Base-by-base conservation (phyloP, 2,888 invertebrate species). In the Caenorhabditis angaria region DNA sequence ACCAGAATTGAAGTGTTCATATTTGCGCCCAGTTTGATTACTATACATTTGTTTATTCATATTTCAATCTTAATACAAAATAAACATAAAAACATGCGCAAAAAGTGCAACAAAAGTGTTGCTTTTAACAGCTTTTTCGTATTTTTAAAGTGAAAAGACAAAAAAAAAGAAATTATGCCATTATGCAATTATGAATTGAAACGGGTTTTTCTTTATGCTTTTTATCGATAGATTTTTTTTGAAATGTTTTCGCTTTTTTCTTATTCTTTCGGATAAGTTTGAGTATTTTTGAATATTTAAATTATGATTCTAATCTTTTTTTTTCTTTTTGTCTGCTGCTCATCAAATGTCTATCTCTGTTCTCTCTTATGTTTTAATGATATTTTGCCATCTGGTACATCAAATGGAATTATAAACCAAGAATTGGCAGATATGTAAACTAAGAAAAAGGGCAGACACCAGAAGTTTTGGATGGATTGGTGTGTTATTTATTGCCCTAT, bases 401-500 rank as follows among this genome's bases (percentile, higher is more conserved):
- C 41, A 41, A 41, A 41, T 41, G 41, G 41, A 41, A 41, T 41
- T 41, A 41, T 12, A 12, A 18, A 14, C 41, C n/a, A n/a, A n/a
- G 18, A 18, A 41, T 41, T 18, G 41, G 14, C 41, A 41, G 41
- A 41, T 41, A 41, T 41, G 41, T 41, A 41, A n/a, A n/a, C n/a
- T n/a, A n/a, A n/a, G n/a, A n/a, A n/a, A n/a, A 41, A 41, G 41
- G 41, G 41, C 41, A 41, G 14, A 41, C 41, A 41, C 41, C 41
- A 41, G 41, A 41, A 41, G 41, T 41, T 41, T 41, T 41, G 5
- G 5, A 18, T 41, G 18, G 41, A 41, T 18, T 41, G 6, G 32
- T 5, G 5, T 32, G 10, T 10, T 32, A 10, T 32, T 8, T 5
- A 8, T 32, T 32, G 5, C 32, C 32, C 32, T 10, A 32, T n/a